A percentile compares a stretch with the other conserved stretches of the same genome.
Evolutionary conservation across 1,140 invertebrate genomes (phyloP).

Genomic region (Brachionus sp.): DNA sequence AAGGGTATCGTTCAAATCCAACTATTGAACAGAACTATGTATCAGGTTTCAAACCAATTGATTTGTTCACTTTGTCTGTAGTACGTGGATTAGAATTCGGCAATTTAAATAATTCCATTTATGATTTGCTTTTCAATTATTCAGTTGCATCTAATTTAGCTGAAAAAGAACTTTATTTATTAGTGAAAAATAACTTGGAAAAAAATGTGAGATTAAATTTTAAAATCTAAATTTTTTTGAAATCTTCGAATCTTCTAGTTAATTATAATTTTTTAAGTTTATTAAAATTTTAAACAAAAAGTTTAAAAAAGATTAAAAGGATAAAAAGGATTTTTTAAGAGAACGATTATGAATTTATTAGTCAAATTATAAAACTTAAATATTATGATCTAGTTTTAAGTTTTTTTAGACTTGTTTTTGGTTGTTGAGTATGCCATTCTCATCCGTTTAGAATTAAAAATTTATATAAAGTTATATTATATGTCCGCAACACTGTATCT

Average conservation of each 20-base stretch:
- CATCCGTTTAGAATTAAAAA: too few species aligned
- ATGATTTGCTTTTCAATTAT: background rate
- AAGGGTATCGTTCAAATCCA: conserved; percentile 4
- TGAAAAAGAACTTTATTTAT: background rate
- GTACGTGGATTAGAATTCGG: background rate
- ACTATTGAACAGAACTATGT: background rate
- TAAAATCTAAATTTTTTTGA: background rate
- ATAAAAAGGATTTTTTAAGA: too few species aligned
- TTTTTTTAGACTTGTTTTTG: background rate
- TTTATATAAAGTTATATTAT: too few species aligned
- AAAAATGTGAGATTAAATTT: background rate
- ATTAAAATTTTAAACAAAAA: background rate
- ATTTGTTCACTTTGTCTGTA: background rate
- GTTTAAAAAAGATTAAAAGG: too few species aligned
- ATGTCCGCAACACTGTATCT: too few species aligned
- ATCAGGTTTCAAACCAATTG: conserved; percentile 33
- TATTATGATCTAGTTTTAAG: too few species aligned
- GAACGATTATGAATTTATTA: too few species aligned
- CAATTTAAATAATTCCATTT: background rate
- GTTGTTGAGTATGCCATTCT: too few species aligned
- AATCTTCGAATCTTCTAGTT: too few species aligned
- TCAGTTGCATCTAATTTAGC: background rate
- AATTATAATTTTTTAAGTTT: background rate
- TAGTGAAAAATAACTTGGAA: background rate
- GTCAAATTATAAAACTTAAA: too few species aligned